phyloP scores from a whole-genome alignment of 2,888 invertebrate genomes.

The Drosophila mercatorum region DNA sequence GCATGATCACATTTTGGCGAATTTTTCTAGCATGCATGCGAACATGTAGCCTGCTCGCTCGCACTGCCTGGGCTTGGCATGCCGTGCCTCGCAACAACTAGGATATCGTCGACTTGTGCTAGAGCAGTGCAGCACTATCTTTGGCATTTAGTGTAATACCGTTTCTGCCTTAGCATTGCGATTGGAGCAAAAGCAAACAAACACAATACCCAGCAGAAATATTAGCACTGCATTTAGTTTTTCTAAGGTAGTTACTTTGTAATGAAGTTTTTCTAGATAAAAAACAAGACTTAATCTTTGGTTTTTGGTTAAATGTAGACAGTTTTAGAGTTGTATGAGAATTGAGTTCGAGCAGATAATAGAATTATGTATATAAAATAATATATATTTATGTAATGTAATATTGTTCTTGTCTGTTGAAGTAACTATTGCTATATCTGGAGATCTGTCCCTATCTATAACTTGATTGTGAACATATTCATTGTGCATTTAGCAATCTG shows the following conservation, averaged over 20 bases:
- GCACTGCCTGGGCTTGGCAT: neutral
- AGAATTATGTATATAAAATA: neutral
- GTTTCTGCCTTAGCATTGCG: neutral
- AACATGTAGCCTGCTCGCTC: slow-evolving; percentile 5
- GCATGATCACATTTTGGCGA: neutral
- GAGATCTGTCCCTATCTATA: neutral
- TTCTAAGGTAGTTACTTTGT: neutral
- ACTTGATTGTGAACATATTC: too few relatives aligned
- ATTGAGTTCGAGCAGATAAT: too few relatives aligned
- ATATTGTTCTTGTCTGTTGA: neutral
- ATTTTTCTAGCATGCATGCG: neutral
- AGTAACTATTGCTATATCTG: neutral
- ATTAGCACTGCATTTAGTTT: neutral
- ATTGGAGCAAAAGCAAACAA: neutral
- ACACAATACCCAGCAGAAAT: neutral
- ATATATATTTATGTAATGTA: neutral
- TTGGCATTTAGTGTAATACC: neutral
- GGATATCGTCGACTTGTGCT: neutral
- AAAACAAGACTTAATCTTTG: too few relatives aligned
- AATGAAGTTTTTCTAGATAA: too few relatives aligned
- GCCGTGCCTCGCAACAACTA: neutral
- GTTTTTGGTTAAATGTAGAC: too few relatives aligned
- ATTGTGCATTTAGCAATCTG: too few relatives aligned
- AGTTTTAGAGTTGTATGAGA: too few relatives aligned
- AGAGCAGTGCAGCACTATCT: neutral